phyloP scores from a whole-genome alignment of 2,113 vertebrate species.

The Caretta caretta region DNA sequence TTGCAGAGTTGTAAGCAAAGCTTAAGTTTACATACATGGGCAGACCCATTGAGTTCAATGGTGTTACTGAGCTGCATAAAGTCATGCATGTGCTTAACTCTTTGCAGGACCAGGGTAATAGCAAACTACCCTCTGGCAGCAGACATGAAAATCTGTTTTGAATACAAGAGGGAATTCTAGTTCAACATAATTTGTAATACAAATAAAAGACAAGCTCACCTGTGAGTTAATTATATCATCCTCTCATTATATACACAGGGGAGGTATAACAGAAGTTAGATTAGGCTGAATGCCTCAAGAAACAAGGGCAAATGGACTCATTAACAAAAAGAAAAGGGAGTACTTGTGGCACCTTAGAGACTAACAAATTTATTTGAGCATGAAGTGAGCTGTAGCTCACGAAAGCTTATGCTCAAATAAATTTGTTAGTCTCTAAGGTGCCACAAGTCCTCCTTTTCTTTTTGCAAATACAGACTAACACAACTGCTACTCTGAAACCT shows the following conservation, averaged over 20 bases:
- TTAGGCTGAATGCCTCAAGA: neutral
- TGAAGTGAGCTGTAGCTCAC: too few relatives aligned
- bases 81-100: neutral
- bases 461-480: too few relatives aligned
- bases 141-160: neutral
- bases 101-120: neutral
- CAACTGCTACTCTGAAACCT: too few relatives aligned
- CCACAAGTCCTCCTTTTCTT: too few relatives aligned
- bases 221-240: neutral
- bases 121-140: neutral
- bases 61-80: neutral
- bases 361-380: too few relatives aligned
- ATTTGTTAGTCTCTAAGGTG: too few relatives aligned
- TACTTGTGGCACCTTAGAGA: too few relatives aligned
- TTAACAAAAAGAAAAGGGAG: neutral
- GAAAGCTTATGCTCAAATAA: too few relatives aligned
- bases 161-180: neutral
- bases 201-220: neutral
- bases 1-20: neutral
- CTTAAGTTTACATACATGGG: neutral
- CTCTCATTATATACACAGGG: neutral
- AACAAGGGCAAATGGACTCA: neutral
- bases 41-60: neutral
- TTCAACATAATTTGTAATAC: neutral
- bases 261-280: neutral